Evolutionary conservation across 1,140 invertebrate species (phyloP).

Genomic region (Euura lappo): DNA sequence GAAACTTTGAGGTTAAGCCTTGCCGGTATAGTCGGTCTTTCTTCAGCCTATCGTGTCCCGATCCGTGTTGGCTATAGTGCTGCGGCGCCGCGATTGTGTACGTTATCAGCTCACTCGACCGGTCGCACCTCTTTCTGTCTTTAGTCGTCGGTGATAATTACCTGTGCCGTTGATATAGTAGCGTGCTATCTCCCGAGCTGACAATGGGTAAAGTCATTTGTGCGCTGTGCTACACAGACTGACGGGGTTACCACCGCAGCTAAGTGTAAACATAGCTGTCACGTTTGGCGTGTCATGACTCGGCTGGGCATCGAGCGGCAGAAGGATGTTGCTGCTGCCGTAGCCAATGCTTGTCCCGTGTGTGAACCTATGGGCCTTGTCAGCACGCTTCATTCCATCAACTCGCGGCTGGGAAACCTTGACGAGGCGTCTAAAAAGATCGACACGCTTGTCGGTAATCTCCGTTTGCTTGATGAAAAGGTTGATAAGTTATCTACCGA

Average conservation of each 20-base stretch:
- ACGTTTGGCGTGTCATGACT: background rate
- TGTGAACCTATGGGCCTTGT: background rate
- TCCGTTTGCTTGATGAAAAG: background rate
- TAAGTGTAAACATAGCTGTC: background rate
- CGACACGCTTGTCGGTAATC: background rate
- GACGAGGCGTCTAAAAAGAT: background rate
- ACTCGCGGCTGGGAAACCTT: background rate
- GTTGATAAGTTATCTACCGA: too few species aligned
- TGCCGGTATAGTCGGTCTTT: too few species aligned
- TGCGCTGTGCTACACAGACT: background rate
- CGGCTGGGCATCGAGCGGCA: background rate
- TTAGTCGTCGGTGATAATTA: too few species aligned
- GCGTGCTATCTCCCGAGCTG: too few species aligned
- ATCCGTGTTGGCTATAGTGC: too few species aligned
- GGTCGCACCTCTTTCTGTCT: too few species aligned
- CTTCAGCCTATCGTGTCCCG: too few species aligned
- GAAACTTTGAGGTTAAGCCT: too few species aligned
- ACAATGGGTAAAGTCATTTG: background rate
- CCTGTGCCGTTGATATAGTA: too few species aligned
- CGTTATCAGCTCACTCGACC: too few species aligned
- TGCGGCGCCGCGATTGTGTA: too few species aligned
- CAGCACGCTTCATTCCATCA: background rate
- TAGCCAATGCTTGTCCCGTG: background rate
- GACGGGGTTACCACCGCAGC: background rate
- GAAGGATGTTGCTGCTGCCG: background rate